Percentiles rank a stretch among this genome's conserved stretches.
These are phyloP conservation scores for Drosophila sordidula DNA, from an alignment of 2,888 invertebrate species.

Conservation along the genomic window DNA sequence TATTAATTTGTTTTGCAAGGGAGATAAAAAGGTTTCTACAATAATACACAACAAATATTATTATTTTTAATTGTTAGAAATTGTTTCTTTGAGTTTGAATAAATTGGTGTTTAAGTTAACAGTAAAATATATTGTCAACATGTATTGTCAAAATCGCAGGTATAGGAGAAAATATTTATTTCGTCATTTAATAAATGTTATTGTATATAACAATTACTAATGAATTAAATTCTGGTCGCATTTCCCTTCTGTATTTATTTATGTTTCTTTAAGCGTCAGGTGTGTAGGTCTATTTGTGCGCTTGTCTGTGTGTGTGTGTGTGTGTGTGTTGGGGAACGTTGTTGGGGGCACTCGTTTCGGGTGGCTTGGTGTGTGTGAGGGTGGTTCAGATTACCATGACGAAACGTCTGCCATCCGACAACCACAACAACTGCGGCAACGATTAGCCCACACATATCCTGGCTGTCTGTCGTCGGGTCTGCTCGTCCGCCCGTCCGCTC, in stretches of 20 bases:
- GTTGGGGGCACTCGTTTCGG: slow-evolving; percentile 3
- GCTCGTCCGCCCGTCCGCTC: too few species aligned
- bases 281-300: not conserved
- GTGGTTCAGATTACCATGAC: slow-evolving; percentile 67
- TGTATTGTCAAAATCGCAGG: too few species aligned
- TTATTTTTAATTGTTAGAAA: too few species aligned
- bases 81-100: too few species aligned
- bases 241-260: slow-evolving; percentile 1
- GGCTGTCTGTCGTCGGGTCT: slow-evolving; percentile 7
- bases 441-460: slow-evolving; percentile 62
- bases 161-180: not conserved
- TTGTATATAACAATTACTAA: not conserved
- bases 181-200: not conserved
- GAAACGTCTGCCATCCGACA: slow-evolving; percentile 44
- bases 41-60: too few species aligned
- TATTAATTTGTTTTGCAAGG: too few species aligned
- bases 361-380: slow-evolving; percentile 9
- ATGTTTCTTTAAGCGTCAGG: not conserved
- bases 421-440: slow-evolving; percentile 74
- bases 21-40: too few species aligned
- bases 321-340: not conserved
- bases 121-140: too few species aligned
- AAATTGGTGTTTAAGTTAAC: too few species aligned
- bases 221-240: too few species aligned
- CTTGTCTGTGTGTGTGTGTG: not conserved